These are phyloP conservation scores for Piliocolobus tephrosceles DNA, from an alignment of 2,113 vertebrate species.

Conservation along the genomic window DNA sequence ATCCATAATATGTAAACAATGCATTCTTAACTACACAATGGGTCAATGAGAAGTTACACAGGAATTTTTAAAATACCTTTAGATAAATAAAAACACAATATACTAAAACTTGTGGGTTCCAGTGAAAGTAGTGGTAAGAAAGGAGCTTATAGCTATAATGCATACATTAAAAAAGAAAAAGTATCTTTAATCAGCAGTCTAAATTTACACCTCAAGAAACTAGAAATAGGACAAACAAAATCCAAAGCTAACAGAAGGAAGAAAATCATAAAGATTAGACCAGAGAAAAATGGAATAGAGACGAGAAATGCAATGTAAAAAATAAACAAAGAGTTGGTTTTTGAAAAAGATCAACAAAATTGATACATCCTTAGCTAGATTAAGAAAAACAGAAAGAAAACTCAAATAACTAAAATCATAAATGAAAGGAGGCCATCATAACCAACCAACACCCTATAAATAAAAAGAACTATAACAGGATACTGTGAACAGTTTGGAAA, in stretches of 20 bases:
- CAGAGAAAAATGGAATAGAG: background rate
- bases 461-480: background rate
- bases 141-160: no score
- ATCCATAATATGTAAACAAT: background rate
- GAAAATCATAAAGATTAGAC: background rate
- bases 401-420: background rate
- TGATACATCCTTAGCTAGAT: background rate
- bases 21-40: background rate
- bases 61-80: background rate
- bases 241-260: background rate
- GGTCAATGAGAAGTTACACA: background rate
- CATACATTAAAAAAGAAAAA: background rate
- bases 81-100: background rate
- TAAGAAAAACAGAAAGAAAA: background rate
- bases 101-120: background rate
- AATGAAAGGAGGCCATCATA: background rate
- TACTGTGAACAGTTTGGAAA: background rate
- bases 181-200: background rate
- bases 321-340: background rate
- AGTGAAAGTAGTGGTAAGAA: background rate
- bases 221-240: background rate
- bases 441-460: background rate
- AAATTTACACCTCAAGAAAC: background rate
- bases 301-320: background rate
- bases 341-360: background rate